Evolutionary conservation across 2,888 invertebrate species (phyloP).

Genomic region (Apeira syringaria): DNA sequence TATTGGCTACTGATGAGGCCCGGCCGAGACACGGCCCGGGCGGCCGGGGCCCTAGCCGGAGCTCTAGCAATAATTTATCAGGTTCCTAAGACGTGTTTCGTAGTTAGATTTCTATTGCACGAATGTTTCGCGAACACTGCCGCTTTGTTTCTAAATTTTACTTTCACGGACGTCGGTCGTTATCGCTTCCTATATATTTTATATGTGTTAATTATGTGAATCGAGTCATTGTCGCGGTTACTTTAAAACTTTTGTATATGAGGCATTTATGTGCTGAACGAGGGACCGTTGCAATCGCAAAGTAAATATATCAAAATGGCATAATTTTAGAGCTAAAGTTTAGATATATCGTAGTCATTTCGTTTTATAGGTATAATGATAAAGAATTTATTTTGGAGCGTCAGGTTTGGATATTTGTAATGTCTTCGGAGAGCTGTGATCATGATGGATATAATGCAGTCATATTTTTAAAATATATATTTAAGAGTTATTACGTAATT

Average conservation of each 20-base stretch:
- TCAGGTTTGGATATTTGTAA: conserved; percentile 78
- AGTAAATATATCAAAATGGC: conserved; percentile 82
- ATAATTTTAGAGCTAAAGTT: conserved; percentile 81
- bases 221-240: conserved; percentile 72
- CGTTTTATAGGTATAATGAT: conserved; percentile 82
- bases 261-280: conserved; percentile 80
- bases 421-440: conserved; percentile 83
- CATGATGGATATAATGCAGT: conserved; percentile 81
- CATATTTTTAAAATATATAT: conserved; percentile 82
- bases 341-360: conserved; percentile 81
- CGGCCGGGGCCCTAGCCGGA: conserved; percentile 59
- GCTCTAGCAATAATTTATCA: conserved; percentile 83
- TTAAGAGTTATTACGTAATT: conserved; percentile 79
- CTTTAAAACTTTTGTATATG: conserved; percentile 75
- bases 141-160: conserved; percentile 73
- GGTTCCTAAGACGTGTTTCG: conserved; percentile 83
- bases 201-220: conserved; percentile 47
- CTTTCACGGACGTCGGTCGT: conserved; percentile 52
- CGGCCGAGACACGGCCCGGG: conserved; percentile 59
- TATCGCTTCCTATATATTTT: conserved; percentile 62
- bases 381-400: conserved; percentile 82
- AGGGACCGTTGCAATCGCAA: conserved; percentile 84
- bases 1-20: conserved; percentile 82
- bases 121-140: conserved; percentile 80
- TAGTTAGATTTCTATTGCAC: conserved; percentile 82